A percentile compares a stretch with the other conserved stretches of the same genome.
Conservation (phyloP, 2,888 invertebrate species). For the Epistrophella euchroma region DNA sequence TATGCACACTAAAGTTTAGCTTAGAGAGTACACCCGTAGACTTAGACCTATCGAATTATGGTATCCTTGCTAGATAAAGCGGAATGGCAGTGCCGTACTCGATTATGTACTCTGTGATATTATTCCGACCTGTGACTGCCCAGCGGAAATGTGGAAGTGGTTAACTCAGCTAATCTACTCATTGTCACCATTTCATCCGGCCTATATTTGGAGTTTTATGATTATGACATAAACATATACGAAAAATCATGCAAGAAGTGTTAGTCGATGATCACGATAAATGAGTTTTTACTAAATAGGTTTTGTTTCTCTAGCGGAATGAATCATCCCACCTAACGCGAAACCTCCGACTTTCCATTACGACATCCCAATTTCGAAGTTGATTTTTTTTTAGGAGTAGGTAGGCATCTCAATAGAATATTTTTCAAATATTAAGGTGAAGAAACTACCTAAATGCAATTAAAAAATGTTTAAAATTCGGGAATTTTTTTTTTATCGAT, state of each 20-base stretch:
- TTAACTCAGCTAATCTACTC: slow-evolving; percentile 93
- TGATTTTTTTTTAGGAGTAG: too few species aligned
- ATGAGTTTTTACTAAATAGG: not conserved
- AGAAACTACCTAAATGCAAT: too few species aligned
- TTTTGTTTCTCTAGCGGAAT: slow-evolving; percentile 48
- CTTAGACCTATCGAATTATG: slow-evolving; percentile 90
- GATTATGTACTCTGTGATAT: slow-evolving; percentile 92
- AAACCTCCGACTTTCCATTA: slow-evolving; percentile 78
- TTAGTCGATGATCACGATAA: slow-evolving; percentile 62
- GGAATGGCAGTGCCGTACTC: slow-evolving; percentile 90
- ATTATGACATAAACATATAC: slow-evolving; percentile 87
- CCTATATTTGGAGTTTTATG: slow-evolving; percentile 93
- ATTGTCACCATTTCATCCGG: slow-evolving; percentile 93
- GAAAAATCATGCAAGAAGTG: slow-evolving; percentile 85
- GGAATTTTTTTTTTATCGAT: too few species aligned
- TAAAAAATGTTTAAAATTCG: too few species aligned
- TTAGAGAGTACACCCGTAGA: slow-evolving; percentile 86
- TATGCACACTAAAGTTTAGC: slow-evolving; percentile 85
- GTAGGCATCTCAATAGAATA: too few species aligned
- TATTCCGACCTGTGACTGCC: slow-evolving; percentile 87
- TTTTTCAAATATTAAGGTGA: too few species aligned
- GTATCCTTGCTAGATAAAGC: slow-evolving; percentile 94
- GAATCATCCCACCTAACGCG: slow-evolving; percentile 53
- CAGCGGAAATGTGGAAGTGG: slow-evolving; percentile 87
- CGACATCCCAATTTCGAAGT: too few species aligned